Percentiles rank a stretch among this genome's conserved stretches.
Conservation (phyloP, 1,140 invertebrate species). For the Euwallacea fornicatus region DNA sequence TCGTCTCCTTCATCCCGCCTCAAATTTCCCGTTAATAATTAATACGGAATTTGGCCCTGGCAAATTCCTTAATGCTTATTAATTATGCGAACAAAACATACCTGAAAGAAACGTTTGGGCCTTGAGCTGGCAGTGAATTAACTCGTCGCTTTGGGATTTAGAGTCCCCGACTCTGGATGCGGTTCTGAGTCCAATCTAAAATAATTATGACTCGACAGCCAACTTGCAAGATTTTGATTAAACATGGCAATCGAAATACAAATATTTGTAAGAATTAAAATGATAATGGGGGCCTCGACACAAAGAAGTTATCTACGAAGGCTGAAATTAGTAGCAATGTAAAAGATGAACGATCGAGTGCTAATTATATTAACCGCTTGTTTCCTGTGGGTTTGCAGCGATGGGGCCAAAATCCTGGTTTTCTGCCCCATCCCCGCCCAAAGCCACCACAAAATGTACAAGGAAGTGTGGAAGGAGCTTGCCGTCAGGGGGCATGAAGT, state of each 20-base stretch:
- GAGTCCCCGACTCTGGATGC: too few species aligned
- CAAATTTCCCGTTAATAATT: constrained; percentile 9
- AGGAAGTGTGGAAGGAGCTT: constrained; percentile 45
- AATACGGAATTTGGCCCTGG: constrained; percentile 9
- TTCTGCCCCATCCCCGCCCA: constrained; percentile 55
- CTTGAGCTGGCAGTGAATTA: background rate
- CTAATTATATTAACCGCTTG: too few species aligned
- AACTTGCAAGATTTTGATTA: too few species aligned
- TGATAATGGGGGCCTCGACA: too few species aligned
- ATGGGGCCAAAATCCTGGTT: constrained; percentile 55
- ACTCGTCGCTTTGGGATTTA: background rate
- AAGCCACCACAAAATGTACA: constrained; percentile 61
- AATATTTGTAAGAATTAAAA: too few species aligned
- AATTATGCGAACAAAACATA: constrained; percentile 9
- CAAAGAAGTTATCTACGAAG: too few species aligned
- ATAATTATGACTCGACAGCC: too few species aligned
- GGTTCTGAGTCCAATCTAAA: too few species aligned
- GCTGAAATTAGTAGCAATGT: too few species aligned
- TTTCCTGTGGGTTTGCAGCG: too few species aligned
- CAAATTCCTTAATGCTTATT: constrained; percentile 9
- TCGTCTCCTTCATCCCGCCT: background rate
- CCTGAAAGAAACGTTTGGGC: constrained; percentile 12
- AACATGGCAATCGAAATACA: too few species aligned
- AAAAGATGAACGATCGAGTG: too few species aligned
- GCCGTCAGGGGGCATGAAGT: constrained; percentile 39